These are phyloP conservation scores for Drosophila pegasa DNA, from an alignment of 2,888 invertebrate species.

Conservation along the genomic window DNA sequence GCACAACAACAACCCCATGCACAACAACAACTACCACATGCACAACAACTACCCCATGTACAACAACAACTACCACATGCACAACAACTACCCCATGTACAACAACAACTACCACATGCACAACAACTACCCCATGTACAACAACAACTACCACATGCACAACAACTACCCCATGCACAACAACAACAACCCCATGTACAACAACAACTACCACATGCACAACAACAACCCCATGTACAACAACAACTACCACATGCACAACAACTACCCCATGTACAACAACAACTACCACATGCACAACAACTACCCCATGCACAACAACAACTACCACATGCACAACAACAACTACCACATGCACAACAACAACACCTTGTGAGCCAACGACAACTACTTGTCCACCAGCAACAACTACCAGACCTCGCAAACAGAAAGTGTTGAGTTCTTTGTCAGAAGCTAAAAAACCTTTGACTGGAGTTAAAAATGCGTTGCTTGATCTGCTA, in stretches of 20 bases:
- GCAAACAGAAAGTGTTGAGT: neutral
- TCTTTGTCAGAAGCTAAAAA: neutral
- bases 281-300: neutral
- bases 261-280: conserved; percentile 6
- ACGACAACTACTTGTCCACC: conserved; percentile 15
- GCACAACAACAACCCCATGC: too few species aligned
- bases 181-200: conserved; percentile 12
- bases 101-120: neutral
- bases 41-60: neutral
- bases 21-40: neutral
- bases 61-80: conserved; percentile 1
- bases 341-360: conserved; percentile 14
- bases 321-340: neutral
- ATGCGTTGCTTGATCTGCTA: neutral
- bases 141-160: conserved; percentile 7
- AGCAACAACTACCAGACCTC: conserved; percentile 7
- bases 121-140: conserved; percentile 7
- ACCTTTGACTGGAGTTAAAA: neutral
- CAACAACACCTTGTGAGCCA: conserved; percentile 6
- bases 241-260: neutral
- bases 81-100: neutral
- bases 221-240: neutral
- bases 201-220: neutral
- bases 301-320: neutral
- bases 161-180: conserved; percentile 15